Evolutionary conservation across 2,113 vertebrate genomes (phyloP), one percentile per base, ranked within the genome.

Genomic region (Entelurus aequoreus): DNA sequence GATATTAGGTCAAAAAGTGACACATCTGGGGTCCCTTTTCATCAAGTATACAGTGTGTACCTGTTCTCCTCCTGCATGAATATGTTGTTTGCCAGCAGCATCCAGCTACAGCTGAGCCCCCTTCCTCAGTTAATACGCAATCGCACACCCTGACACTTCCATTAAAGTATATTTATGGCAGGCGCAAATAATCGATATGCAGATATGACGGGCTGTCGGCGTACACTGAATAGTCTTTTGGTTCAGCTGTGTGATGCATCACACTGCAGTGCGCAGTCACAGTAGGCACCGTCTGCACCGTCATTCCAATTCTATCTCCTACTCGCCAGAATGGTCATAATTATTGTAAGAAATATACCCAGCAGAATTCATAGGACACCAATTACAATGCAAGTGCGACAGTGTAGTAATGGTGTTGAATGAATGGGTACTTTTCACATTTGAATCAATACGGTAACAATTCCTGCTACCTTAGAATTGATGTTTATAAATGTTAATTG

Each of bases 141-240:
- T 59, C 69, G 66, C 75, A 68, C 71, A 63, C 64, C 3, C 78
- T 74, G 86, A 86, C 86, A 80, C 71, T 86, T 86, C 77, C 80
- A 87, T 85, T 86, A 83, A 77, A 82, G 54, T 37, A 52, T 87
- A 84, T 89, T 88, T 86, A 89, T 78, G 78, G 78, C 75, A 54
- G 66, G 69, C 68, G 56, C 82, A 71, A 78, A 79, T 80, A 87
- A 84, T 81, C 75, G 72, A 84, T 84, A 84, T 84, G 86, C 81
- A 84, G 79, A 86, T 80, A 71, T 47, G 64, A 52, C 61, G 53
- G 68, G 21, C 72, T 3, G 63, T 76, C 62, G 55, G 8, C 70
- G 54, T 59, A 72, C 51, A 28, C 82, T 53, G 36, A 72, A 74
- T 71, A 81, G 80, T 86, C 70, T 79, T 28, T 84, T 76, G 66